Evolutionary conservation across 2,888 invertebrate genomes (phyloP).

Genomic region (Liodrosophila aerea): DNA sequence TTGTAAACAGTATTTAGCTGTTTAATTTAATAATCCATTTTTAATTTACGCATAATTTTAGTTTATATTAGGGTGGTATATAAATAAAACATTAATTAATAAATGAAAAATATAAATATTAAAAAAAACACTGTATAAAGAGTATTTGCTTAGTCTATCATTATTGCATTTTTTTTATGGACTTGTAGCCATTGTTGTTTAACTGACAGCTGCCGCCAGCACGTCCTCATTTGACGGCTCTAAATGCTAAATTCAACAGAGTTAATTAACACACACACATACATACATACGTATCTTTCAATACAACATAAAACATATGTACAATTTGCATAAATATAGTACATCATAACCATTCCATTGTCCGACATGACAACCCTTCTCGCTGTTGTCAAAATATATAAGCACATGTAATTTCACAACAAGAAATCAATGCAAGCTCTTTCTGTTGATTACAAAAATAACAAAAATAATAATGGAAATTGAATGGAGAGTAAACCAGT

Average conservation of each 20-base stretch:
- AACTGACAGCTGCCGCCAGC: constrained; percentile 45
- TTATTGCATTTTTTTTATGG: not conserved
- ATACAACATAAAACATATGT: constrained; percentile 20
- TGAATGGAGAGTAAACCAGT: constrained; percentile 28
- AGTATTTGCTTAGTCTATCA: not conserved
- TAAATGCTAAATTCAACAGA: constrained; percentile 46
- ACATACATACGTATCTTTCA: not conserved
- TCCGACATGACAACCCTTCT: constrained; percentile 37
- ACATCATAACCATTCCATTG: constrained; percentile 53
- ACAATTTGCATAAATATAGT: constrained; percentile 43
- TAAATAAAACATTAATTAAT: too few species aligned
- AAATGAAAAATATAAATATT: too few species aligned
- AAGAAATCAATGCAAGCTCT: constrained; percentile 40
- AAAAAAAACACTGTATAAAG: too few species aligned
- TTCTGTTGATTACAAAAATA: constrained; percentile 56
- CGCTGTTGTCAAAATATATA: constrained; percentile 49
- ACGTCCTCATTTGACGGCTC: constrained; percentile 59
- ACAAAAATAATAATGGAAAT: constrained; percentile 22
- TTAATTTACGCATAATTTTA: too few species aligned
- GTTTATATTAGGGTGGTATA: too few species aligned
- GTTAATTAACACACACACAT: constrained; percentile 54
- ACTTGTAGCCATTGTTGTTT: constrained; percentile 20
- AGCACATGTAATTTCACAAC: constrained; percentile 54
- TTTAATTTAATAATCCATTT: too few species aligned
- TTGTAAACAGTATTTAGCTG: too few species aligned